Conservation (phyloP, 2,797 vertebrate genomes). For the Tinamus major region DNA sequence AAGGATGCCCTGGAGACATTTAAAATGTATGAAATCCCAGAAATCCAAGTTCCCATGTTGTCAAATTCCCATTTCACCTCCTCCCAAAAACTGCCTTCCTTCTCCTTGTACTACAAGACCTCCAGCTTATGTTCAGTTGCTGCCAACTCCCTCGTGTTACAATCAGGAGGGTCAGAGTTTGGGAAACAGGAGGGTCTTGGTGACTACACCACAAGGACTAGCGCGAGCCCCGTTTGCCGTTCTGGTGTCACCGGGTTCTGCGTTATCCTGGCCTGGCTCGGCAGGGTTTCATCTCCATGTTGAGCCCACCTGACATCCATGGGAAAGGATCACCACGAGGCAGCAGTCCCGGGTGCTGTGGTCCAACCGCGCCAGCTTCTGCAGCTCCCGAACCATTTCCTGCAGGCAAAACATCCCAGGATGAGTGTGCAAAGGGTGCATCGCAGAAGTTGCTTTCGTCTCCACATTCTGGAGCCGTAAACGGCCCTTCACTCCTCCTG, state of each 20-base stretch:
- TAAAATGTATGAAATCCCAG: neutral
- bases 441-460: neutral
- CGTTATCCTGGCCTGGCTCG: fast-evolving
- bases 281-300: fast-evolving
- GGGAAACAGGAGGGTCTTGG: neutral
- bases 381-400: slow-evolving; percentile 84
- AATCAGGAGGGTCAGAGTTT: neutral
- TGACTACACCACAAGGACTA: fast-evolving
- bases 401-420: neutral
- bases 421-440: fast-evolving
- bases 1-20: fast-evolving
- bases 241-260: fast-evolving
- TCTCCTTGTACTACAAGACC: neutral
- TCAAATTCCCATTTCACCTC: neutral
- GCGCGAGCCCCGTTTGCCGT: neutral
- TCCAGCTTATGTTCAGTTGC: fast-evolving
- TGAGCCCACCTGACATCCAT: slow-evolving; percentile 89
- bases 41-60: neutral
- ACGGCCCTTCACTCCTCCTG: neutral
- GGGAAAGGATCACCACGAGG: slow-evolving; percentile 92
- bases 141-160: fast-evolving
- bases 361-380: slow-evolving; percentile 80
- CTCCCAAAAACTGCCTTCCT: neutral
- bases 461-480: neutral
- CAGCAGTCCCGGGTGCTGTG: slow-evolving; percentile 90